A percentile compares a stretch with the other conserved stretches of the same genome.
Conservation (phyloP, 2,797 vertebrate genomes). For the Coracias cyanogaster region DNA sequence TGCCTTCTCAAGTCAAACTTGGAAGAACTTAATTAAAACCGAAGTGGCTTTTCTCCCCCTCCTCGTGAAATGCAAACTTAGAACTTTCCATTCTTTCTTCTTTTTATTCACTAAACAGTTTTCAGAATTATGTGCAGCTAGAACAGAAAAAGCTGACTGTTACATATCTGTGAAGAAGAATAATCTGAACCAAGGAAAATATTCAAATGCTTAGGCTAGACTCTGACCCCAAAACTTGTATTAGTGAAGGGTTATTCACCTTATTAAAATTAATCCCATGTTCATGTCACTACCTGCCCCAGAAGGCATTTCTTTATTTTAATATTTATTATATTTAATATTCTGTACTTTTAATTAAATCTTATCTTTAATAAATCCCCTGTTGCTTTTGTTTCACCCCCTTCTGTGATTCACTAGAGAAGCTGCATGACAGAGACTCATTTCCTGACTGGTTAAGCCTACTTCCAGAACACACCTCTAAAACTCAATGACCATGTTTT, state of each 20-base stretch:
- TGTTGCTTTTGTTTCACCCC: slow-evolving; percentile 34
- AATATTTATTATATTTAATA: slow-evolving; percentile 53
- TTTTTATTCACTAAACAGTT: background rate
- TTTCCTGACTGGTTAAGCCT: slow-evolving; percentile 34
- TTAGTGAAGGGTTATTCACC: slow-evolving; percentile 38
- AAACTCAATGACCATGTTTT: background rate
- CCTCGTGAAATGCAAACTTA: background rate
- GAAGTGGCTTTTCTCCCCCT: background rate
- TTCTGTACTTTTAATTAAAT: slow-evolving; percentile 52
- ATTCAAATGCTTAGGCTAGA: background rate
- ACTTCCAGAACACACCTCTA: background rate
- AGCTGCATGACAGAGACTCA: background rate
- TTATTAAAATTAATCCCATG: slow-evolving; percentile 55
- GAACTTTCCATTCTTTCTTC: background rate
- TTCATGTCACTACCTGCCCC: slow-evolving; percentile 50
- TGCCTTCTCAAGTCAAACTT: background rate
- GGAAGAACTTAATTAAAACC: background rate
- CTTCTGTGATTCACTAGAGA: background rate
- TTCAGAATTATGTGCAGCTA: background rate
- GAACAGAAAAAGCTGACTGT: background rate
- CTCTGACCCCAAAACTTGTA: slow-evolving; percentile 12
- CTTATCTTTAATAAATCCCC: slow-evolving; percentile 42
- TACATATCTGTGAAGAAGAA: background rate
- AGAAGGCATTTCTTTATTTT: slow-evolving; percentile 45
- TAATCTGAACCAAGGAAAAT: background rate